phyloP scores from a whole-genome alignment of 2,888 invertebrate species.

The Coleophora deauratella region DNA sequence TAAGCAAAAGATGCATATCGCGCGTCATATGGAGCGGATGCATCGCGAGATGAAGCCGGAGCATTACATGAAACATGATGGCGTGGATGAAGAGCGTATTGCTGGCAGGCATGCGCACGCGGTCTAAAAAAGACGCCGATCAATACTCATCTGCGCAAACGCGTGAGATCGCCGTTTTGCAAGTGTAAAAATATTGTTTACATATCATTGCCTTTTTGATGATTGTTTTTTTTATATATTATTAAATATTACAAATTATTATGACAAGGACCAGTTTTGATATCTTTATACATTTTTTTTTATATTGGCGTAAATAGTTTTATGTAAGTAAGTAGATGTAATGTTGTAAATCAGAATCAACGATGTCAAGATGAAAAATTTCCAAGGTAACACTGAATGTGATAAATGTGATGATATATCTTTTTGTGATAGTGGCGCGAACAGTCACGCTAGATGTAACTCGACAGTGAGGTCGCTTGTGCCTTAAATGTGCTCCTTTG shows the following conservation, averaged over 20 bases:
- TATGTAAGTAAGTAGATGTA: background rate
- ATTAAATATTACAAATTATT: conserved; percentile 14
- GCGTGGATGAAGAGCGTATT: conserved; percentile 46
- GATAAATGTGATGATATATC: conserved; percentile 67
- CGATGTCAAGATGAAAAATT: conserved; percentile 25
- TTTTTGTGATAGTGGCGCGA: conserved; percentile 69
- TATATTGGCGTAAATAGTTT: background rate
- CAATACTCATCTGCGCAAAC: conserved; percentile 30
- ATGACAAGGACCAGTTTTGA: conserved; percentile 8
- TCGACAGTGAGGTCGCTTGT: conserved; percentile 38
- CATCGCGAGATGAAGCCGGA: conserved; percentile 78
- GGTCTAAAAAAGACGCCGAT: conserved; percentile 19
- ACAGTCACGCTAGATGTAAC: conserved; percentile 65
- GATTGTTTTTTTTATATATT: background rate
- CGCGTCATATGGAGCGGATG: conserved; percentile 87
- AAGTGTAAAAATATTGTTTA: conserved; percentile 23
- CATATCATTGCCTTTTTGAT: conserved; percentile 30
- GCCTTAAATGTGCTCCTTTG: too few species aligned
- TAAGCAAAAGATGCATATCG: conserved; percentile 89
- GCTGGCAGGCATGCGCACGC: conserved; percentile 9
- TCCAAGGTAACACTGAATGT: conserved; percentile 56
- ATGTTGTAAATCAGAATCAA: background rate
- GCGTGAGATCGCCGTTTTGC: conserved; percentile 8
- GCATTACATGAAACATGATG: conserved; percentile 64
- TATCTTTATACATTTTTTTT: conserved; percentile 5